Conservation (phyloP, 2,888 invertebrate genomes). For the Hipparchia sbordonii region DNA sequence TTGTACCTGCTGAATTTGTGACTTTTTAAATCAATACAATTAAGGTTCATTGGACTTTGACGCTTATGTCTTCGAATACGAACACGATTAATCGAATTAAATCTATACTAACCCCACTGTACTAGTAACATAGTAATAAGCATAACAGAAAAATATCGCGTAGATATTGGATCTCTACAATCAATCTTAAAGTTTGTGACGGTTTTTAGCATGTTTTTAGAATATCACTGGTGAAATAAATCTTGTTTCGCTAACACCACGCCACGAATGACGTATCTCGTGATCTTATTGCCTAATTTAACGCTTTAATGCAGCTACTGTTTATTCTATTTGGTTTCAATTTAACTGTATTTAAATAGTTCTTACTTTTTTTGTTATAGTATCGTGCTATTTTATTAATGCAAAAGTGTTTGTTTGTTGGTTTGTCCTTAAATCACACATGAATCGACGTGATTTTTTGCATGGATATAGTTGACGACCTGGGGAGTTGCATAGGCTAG, state of each 20-base stretch:
- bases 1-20: no score
- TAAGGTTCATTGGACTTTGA: no score
- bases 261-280: conserved; percentile 23
- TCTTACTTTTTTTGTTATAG: background rate
- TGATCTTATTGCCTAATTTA: conserved; percentile 33
- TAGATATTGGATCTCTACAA: background rate
- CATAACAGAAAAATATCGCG: background rate
- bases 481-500: no score
- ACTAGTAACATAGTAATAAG: background rate
- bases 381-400: background rate
- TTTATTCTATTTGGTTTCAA: conserved; percentile 25
- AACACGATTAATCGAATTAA: no score
- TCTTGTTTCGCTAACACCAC: conserved; percentile 8
- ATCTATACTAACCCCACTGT: no score
- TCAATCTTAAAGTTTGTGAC: background rate
- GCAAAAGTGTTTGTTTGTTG: no score
- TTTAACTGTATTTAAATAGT: conserved; percentile 9
- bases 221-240: conserved; percentile 13
- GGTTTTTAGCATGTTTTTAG: background rate
- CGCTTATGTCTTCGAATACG: no score
- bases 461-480: no score
- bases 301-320: conserved; percentile 23
- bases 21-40: no score
- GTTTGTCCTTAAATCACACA: no score
- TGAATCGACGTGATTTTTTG: no score